These are phyloP conservation scores for Exocentrus adspersus DNA, from an alignment of 2,888 invertebrate species.

Conservation along the genomic window DNA sequence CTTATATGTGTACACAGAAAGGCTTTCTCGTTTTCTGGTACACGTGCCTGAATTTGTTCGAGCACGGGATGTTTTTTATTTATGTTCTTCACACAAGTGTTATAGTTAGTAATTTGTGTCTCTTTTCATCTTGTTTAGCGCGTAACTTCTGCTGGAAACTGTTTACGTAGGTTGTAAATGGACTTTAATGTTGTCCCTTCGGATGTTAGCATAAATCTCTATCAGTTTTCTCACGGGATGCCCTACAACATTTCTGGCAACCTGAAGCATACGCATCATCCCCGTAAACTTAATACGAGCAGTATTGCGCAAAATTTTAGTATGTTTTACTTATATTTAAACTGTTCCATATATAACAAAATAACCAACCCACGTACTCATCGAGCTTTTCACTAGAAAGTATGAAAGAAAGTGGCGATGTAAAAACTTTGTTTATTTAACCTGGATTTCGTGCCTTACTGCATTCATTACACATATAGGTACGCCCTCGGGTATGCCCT, in stretches of 20 bases:
- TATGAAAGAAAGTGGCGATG: neutral
- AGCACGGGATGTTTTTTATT: neutral
- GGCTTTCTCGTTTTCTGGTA: no score
- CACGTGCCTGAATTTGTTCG: no score
- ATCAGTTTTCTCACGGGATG: neutral
- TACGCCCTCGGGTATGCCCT: neutral
- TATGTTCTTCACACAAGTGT: slow-evolving; percentile 11
- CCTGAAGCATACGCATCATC: neutral
- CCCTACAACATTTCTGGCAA: no score
- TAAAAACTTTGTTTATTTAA: neutral
- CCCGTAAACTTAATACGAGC: no score
- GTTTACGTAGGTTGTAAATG: slow-evolving; percentile 12
- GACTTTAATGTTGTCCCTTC: slow-evolving; percentile 9
- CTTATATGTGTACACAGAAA: no score
- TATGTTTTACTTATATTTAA: no score
- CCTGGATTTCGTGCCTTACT: neutral
- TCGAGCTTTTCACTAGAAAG: neutral
- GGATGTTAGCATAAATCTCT: slow-evolving; percentile 7
- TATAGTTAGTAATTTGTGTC: slow-evolving; percentile 20
- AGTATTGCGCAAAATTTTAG: no score
- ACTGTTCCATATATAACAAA: no score
- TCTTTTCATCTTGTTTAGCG: slow-evolving; percentile 12
- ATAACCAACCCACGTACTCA: neutral
- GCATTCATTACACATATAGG: neutral
- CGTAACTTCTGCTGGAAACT: slow-evolving; percentile 13